phyloP scores from a whole-genome alignment of 2,888 invertebrate species.

The Callinectes sapidus region DNA sequence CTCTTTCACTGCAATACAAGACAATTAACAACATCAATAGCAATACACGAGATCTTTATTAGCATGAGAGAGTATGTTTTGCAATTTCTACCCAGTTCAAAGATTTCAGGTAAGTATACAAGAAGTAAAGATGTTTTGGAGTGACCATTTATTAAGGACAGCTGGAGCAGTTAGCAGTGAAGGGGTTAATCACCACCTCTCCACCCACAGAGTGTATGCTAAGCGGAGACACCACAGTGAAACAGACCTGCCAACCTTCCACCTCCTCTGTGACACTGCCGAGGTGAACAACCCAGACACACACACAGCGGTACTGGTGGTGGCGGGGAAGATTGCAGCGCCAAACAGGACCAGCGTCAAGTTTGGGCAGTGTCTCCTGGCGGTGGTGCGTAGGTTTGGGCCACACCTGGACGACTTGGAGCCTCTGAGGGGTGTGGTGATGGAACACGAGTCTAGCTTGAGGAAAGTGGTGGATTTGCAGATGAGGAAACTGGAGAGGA shows the following conservation, averaged over 20 bases:
- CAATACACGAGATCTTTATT: too few relatives aligned
- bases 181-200: too few relatives aligned
- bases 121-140: too few relatives aligned
- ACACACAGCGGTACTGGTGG: conserved; percentile 29
- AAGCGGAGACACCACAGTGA: neutral
- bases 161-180: too few relatives aligned
- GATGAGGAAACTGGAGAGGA: conserved; percentile 41
- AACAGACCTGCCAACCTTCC: conserved; percentile 49
- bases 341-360: conserved; percentile 22
- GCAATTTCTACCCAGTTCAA: too few relatives aligned
- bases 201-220: neutral
- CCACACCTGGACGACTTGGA: conserved; percentile 22
- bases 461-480: conserved; percentile 54
- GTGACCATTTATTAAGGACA: too few relatives aligned
- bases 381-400: conserved; percentile 43
- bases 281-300: neutral
- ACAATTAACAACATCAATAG: too few relatives aligned
- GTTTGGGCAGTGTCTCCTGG: conserved; percentile 59
- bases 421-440: conserved; percentile 29
- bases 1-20: too few relatives aligned
- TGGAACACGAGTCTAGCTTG: conserved; percentile 46
- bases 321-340: neutral
- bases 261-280: conserved; percentile 37
- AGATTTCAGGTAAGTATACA: too few relatives aligned
- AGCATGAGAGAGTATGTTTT: too few relatives aligned